Conservation (phyloP, 2,113 vertebrate species). For the Junco hyemalis region DNA sequence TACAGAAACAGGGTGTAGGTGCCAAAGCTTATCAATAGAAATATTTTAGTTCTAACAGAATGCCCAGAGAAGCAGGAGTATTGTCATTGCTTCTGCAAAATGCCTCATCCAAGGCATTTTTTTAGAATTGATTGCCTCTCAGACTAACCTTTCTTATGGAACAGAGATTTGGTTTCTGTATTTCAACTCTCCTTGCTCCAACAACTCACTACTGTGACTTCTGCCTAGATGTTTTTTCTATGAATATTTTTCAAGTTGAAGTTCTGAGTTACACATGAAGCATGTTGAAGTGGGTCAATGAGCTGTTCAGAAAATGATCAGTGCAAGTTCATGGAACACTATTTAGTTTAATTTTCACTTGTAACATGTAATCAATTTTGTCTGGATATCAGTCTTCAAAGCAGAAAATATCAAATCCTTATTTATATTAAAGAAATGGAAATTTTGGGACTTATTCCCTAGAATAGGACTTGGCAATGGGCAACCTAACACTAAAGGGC, state of each 20-base stretch:
- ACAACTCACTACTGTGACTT: background rate
- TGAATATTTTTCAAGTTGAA: background rate
- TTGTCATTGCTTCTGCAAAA: background rate
- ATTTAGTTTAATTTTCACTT: background rate
- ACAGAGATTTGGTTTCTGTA: background rate
- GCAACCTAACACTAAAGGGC: background rate
- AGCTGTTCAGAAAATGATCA: background rate
- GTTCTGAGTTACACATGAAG: background rate
- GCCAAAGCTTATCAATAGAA: background rate
- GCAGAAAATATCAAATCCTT: background rate
- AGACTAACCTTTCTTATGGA: background rate
- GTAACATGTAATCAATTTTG: background rate
- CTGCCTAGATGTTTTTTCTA: background rate
- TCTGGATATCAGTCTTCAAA: background rate
- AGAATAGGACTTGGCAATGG: fast-evolving
- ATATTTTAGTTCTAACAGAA: background rate
- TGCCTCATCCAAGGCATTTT: background rate
- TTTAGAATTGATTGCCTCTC: background rate
- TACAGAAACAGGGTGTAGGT: background rate
- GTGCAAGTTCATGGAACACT: background rate
- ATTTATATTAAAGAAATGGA: background rate
- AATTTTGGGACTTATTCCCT: background rate
- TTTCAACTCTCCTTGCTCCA: background rate
- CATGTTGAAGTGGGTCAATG: fast-evolving
- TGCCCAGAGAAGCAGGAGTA: background rate